Percentiles rank a stretch among this genome's conserved stretches.
These are phyloP conservation scores for Melanostoma scalare DNA, from an alignment of 2,888 invertebrate species.

Conservation along the genomic window DNA sequence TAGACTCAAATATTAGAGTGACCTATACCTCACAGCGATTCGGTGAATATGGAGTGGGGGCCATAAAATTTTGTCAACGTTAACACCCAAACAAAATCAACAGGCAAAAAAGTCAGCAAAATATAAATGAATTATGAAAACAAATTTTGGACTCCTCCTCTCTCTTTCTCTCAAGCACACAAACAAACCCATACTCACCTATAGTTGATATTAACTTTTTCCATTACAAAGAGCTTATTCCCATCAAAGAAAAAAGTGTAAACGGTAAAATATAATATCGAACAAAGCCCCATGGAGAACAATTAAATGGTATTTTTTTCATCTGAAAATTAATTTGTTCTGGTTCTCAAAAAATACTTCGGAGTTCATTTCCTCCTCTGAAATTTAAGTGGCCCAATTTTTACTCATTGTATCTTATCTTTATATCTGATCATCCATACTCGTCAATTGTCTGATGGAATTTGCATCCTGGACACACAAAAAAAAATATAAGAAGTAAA, in stretches of 20 bases:
- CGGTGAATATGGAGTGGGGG: constrained; percentile 49
- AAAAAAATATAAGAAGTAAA: too few relatives aligned
- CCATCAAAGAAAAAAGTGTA: constrained; percentile 46
- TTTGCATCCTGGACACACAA: constrained; percentile 17
- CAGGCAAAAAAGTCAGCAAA: constrained; percentile 11
- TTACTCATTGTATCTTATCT: constrained; percentile 17
- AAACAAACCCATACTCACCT: constrained; percentile 25
- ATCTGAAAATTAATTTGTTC: constrained; percentile 28
- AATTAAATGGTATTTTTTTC: constrained; percentile 22
- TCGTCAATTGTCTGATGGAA: constrained; percentile 21
- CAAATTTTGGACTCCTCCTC: constrained; percentile 53
- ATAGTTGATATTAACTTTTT: neutral
- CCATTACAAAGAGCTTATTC: constrained; percentile 28
- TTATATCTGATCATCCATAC: constrained; percentile 19
- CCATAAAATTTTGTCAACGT: constrained; percentile 54
- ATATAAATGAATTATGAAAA: constrained; percentile 40
- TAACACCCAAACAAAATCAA: constrained; percentile 46
- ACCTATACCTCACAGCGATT: constrained; percentile 15
- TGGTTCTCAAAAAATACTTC: constrained; percentile 20
- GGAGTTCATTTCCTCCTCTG: neutral
- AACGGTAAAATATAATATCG: constrained; percentile 39
- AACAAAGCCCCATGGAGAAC: constrained; percentile 42
- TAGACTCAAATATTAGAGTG: constrained; percentile 13
- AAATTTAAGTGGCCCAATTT: constrained; percentile 53
- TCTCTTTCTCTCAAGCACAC: neutral